phyloP scores from a whole-genome alignment of 2,888 invertebrate species.

The Alitta virens region DNA sequence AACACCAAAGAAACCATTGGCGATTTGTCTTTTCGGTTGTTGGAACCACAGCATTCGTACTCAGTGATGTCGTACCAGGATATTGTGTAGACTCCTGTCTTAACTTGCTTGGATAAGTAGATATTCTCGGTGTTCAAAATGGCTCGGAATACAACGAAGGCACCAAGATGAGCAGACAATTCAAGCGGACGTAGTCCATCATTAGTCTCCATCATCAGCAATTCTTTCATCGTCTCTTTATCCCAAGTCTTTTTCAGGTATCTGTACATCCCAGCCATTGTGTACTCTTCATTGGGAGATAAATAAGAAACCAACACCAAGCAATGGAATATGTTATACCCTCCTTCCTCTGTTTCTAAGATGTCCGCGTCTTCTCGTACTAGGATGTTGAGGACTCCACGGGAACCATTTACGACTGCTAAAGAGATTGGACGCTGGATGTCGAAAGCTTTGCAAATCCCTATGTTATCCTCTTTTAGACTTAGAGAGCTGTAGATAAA shows the following conservation, averaged over 20 bases:
- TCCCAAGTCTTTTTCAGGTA: neutral
- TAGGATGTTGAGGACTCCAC: neutral
- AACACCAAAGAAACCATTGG: conserved; percentile 4
- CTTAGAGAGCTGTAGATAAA: too few relatives aligned
- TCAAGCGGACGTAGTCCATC: conserved; percentile 14
- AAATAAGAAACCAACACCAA: neutral
- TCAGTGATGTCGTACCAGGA: conserved; percentile 18
- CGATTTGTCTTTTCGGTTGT: neutral
- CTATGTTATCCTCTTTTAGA: too few relatives aligned
- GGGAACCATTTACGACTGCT: conserved; percentile 4
- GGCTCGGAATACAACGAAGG: conserved; percentile 7
- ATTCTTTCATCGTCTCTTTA: neutral
- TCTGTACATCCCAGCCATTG: conserved; percentile 2
- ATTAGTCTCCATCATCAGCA: conserved; percentile 9
- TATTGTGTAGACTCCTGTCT: neutral
- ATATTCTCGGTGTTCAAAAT: conserved; percentile 14
- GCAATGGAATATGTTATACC: conserved; percentile 11
- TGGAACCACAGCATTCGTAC: conserved; percentile 4
- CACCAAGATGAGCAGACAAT: conserved; percentile 9
- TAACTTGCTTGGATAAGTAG: conserved; percentile 9
- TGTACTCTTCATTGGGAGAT: neutral
- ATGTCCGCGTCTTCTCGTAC: conserved; percentile 4
- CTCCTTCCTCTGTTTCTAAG: neutral
- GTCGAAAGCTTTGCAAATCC: too few relatives aligned
- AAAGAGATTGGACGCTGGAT: neutral